Base-by-base conservation (phyloP, 64 coral and sea anemone species). In the Stichodactyla mertensii region DNA sequence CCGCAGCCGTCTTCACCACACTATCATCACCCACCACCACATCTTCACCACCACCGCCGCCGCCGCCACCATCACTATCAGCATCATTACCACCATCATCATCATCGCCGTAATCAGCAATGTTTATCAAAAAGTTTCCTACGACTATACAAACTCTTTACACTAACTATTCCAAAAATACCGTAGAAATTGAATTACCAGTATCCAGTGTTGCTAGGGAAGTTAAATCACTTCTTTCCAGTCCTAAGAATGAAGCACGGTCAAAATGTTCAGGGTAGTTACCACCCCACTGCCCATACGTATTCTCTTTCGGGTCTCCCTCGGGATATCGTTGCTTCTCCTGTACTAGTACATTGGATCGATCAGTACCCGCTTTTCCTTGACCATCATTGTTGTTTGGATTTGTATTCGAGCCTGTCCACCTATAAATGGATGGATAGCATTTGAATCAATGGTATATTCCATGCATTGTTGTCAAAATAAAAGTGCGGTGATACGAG, bases 371-470 rank as follows among this genome's bases (percentile, higher is more conserved):
- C 19, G 96, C 96, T 51, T 92, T 95, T 1, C 96, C 96, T 61
- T 98, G 96, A 1, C 96, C 96, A 77, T 98, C 96, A 62, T 98
- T 98, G 61, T 92, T 95, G 51, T 95, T 98, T 1, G 96, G 96
- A 56, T 98, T 98, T 7, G 96, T 95, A 83, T 98, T 98, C 2
- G 96, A 98, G 10, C 96, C 96, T 51, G 96, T 98, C 96, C 96
- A 98, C 71, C 96, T 98, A 31, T 6, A 31, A 74, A 74, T 26
- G 5, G 0, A 66, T 66, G 19, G 1, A 22, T 22, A 66, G 22
- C 0, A 4, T 66, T 66, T 66, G 62, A 66, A n/a, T 20, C 6
- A n/a, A 66, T 5, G 20, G 5, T 16, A 18, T 64, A 18, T 64
- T 64, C 6, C 6, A 16, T 13, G 60, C 4, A 5, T 62, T 62